A percentile compares a stretch with the other conserved stretches of the same genome.
phyloP scores from a whole-genome alignment of 2,888 invertebrate genomes.

The Parthenolecanium corni region DNA sequence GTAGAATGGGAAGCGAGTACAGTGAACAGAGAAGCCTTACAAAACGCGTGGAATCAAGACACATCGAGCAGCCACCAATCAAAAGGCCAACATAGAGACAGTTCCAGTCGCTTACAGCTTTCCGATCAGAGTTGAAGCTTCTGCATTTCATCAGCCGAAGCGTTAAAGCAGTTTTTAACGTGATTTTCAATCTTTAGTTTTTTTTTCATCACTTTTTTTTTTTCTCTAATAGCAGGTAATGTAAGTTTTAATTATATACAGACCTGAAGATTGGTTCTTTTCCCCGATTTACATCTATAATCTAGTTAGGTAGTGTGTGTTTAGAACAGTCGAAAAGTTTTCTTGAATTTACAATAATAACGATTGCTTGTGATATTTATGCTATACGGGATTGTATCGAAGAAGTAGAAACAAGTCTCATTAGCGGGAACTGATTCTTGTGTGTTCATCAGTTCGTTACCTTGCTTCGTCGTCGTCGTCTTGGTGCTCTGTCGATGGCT shows the following conservation, averaged over 20 bases:
- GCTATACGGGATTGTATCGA: background rate
- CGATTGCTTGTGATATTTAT: slow-evolving; percentile 15
- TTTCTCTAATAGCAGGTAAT: slow-evolving; percentile 2
- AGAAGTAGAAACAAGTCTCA: slow-evolving; percentile 6
- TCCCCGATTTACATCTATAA: slow-evolving; percentile 21
- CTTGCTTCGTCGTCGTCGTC: slow-evolving; percentile 25
- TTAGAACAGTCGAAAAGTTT: slow-evolving; percentile 19
- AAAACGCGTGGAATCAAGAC: slow-evolving; percentile 21
- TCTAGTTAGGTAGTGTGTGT: slow-evolving; percentile 12
- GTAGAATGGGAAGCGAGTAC: slow-evolving; percentile 19
- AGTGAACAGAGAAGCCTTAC: slow-evolving; percentile 24
- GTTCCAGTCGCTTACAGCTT: slow-evolving; percentile 15
- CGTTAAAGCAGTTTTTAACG: slow-evolving; percentile 17
- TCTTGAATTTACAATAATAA: slow-evolving; percentile 23
- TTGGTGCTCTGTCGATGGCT: slow-evolving; percentile 21
- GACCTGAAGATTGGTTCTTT: slow-evolving; percentile 27
- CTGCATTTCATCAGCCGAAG: slow-evolving; percentile 24
- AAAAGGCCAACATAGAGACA: slow-evolving; percentile 4
- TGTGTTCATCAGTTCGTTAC: slow-evolving; percentile 23
- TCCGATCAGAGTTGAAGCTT: slow-evolving; percentile 20
- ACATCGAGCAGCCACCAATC: slow-evolving; percentile 18
- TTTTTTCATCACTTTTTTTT: background rate
- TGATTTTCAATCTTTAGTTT: no score
- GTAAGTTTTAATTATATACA: slow-evolving; percentile 23
- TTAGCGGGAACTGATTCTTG: slow-evolving; percentile 18